These are phyloP conservation scores for Tuta absoluta DNA, from an alignment of 2,888 invertebrate genomes.

Conservation along the genomic window DNA sequence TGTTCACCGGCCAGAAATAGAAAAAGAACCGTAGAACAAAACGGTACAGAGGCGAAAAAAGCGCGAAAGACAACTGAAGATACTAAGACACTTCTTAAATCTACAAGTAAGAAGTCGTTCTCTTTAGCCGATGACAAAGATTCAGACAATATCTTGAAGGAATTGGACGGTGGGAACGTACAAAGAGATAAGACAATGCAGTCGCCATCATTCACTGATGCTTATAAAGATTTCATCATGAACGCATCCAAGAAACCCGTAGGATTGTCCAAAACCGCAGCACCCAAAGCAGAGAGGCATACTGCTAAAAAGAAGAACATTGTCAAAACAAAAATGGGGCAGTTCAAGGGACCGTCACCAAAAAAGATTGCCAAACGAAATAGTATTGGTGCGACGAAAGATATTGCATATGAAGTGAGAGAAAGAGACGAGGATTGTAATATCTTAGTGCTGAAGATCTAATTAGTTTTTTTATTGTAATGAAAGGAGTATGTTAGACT, in stretches of 20 bases:
- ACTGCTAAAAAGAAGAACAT: slow-evolving; percentile 41
- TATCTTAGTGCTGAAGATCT: slow-evolving; percentile 65
- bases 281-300: too few species aligned
- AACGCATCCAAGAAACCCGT: slow-evolving; percentile 15
- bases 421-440: slow-evolving; percentile 70
- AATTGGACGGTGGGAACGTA: slow-evolving; percentile 24
- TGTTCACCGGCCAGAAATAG: not conserved
- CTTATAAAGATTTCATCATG: slow-evolving; percentile 60
- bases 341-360: slow-evolving; percentile 46
- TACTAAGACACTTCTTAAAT: not conserved
- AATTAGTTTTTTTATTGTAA: slow-evolving; percentile 29
- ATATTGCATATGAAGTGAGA: slow-evolving; percentile 60
- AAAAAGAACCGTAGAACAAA: not conserved
- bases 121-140: slow-evolving; percentile 37
- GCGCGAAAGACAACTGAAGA: not conserved
- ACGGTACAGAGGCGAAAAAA: not conserved
- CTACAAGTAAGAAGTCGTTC: slow-evolving; percentile 28
- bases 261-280: not conserved
- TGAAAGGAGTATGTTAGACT: too few species aligned
- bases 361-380: slow-evolving; percentile 36
- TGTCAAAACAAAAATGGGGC: slow-evolving; percentile 60
- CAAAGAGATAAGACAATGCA: slow-evolving; percentile 25
- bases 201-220: slow-evolving; percentile 58
- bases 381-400: slow-evolving; percentile 35
- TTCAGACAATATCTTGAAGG: slow-evolving; percentile 30